phyloP scores from a whole-genome alignment of 2,888 invertebrate genomes.

The Erebia ligea region DNA sequence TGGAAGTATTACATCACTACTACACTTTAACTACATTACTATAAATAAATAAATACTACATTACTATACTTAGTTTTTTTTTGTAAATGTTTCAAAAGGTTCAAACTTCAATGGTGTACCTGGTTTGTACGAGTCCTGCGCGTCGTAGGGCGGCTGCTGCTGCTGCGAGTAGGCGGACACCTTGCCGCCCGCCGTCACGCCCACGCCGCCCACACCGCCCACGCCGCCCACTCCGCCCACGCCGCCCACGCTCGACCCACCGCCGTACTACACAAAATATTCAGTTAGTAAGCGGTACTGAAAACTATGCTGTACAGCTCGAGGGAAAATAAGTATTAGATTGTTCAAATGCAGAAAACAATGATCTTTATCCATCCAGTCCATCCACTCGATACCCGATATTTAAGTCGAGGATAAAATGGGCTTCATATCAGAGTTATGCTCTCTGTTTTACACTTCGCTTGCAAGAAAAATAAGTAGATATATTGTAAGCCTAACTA shows the following conservation, averaged over 20 bases:
- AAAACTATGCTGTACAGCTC: not conserved
- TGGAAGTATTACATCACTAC: too few species aligned
- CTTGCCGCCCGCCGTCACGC: conserved; percentile 70
- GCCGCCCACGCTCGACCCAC: conserved; percentile 63
- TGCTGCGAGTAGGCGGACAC: conserved; percentile 67
- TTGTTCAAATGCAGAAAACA: too few species aligned
- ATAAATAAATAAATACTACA: too few species aligned
- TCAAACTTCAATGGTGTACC: conserved; percentile 47
- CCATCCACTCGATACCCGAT: too few species aligned
- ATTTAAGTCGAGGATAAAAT: too few species aligned
- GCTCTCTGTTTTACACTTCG: too few species aligned
- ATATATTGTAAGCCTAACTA: too few species aligned
- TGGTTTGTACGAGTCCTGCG: conserved; percentile 71
- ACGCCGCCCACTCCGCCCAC: conserved; percentile 67
- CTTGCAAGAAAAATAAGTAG: too few species aligned
- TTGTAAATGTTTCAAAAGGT: not conserved
- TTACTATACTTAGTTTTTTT: too few species aligned
- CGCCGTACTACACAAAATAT: conserved; percentile 62
- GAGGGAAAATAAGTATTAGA: not conserved
- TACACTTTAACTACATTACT: too few species aligned
- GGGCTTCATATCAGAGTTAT: too few species aligned
- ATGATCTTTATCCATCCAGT: too few species aligned
- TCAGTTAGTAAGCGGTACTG: not conserved
- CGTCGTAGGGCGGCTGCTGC: conserved; percentile 71
- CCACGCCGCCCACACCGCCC: conserved; percentile 68